Base-by-base conservation (phyloP, 2,888 invertebrate species). In the Drosophila atroscutellata region DNA sequence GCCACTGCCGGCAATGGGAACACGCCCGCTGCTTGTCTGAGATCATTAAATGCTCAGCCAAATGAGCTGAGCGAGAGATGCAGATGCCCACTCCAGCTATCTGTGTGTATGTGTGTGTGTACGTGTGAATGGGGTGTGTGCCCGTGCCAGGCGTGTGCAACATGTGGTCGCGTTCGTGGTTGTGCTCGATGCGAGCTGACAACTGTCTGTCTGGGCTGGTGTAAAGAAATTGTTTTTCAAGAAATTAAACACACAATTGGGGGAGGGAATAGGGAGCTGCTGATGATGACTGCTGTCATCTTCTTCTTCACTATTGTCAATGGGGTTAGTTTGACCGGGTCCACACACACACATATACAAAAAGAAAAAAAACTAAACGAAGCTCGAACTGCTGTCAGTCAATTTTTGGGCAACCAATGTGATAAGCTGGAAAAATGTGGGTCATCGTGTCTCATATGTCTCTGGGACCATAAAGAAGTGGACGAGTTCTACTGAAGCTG, bases 31-130 rank as follows among this genome's bases (percentile, higher is more conserved):
- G 67, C 60, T 77, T 81, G 72, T 63, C 61, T 69, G 88, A 88
- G 90, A 86, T 89, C 86, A 81, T 90, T 86, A 83, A 90, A 83
- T 83, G 72, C 81, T 79, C 76, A 86, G 72, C 78, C 70, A 79
- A 90, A 88, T 88, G 86, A 74, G 83, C 62, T 58, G 55, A 62
- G 51, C 57, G 51, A 55, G 80, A 63, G 47, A 72, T 67, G 68
- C 72, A 81, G 77, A 81, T 81, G 80, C 71, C 57, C 47, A 54
- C 32, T 50, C 11, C 47, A 36, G 13, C 5, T 59, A 37, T 26
- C 32, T 52, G 28, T n/a, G 34, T 42, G 42, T 50, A n/a, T 49
- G 51, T 50, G 58, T 13, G 54, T 60, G 54, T 18, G 42, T 52
- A 30, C 55, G 55, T 57, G 51, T 42, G 32, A 58, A 67, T 59